Conservation (phyloP, 1,140 invertebrate species). For the Halesus radiatus region DNA sequence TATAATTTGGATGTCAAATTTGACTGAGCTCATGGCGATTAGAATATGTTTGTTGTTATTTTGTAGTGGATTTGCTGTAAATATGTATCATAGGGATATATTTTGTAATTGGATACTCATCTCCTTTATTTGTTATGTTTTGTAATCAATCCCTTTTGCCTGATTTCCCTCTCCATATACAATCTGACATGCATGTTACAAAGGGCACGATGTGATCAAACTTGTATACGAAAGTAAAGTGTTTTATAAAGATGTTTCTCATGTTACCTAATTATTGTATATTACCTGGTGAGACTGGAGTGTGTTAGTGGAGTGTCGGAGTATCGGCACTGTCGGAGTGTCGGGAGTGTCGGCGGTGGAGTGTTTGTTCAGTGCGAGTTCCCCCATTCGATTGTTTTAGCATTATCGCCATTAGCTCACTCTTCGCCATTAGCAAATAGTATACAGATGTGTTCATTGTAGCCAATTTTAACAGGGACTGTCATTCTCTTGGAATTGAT, state of each 20-base stretch:
- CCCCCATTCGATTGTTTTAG: constrained; percentile 11
- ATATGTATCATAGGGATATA: constrained; percentile 31
- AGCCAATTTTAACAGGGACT: constrained; percentile 46
- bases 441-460: constrained; percentile 58
- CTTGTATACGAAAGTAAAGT: constrained; percentile 54
- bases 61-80: constrained; percentile 19
- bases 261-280: constrained; percentile 40
- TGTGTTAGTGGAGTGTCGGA: background rate
- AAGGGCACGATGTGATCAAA: constrained; percentile 51
- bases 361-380: too few species aligned
- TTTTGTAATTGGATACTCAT: constrained; percentile 23
- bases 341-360: too few species aligned
- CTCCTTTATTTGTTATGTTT: constrained; percentile 29
- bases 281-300: constrained; percentile 25
- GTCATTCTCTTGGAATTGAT: constrained; percentile 29
- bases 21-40: constrained; percentile 52
- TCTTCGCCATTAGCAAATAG: constrained; percentile 56
- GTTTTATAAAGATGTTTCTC: constrained; percentile 47
- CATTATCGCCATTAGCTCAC: constrained; percentile 53
- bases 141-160: constrained; percentile 9
- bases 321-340: too few species aligned
- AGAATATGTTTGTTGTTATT: constrained; percentile 23
- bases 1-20: constrained; percentile 51
- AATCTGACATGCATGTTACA: constrained; percentile 24
- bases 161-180: constrained; percentile 28